Conservation (phyloP, 2,113 vertebrate species). For the Etheostoma spectabile region DNA sequence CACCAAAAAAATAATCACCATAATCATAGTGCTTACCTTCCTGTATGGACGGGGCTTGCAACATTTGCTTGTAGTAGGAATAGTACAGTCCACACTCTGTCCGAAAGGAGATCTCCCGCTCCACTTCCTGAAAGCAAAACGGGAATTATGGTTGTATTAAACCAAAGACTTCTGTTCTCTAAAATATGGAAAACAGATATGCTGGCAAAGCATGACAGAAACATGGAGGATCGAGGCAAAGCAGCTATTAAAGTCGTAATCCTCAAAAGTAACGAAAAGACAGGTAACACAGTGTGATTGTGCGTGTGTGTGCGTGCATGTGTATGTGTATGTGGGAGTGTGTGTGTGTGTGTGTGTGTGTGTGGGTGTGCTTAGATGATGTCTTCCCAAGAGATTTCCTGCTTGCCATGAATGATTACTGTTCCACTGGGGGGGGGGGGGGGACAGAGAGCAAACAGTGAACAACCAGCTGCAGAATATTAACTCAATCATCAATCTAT, state of each 20-base stretch:
- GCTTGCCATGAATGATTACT: constrained; percentile 47
- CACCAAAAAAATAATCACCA: not conserved
- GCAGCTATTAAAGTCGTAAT: constrained; percentile 44
- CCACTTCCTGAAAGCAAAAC: constrained; percentile 89
- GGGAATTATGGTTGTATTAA: constrained; percentile 5
- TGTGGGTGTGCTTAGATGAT: not conserved
- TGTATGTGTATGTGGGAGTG: constrained; percentile 25
- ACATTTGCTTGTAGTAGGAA: constrained; percentile 98
- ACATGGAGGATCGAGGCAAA: constrained; percentile 39
- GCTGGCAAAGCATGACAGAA: constrained; percentile 64
- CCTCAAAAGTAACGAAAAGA: constrained; percentile 49
- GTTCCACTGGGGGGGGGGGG: constrained; percentile 22
- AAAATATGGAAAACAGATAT: constrained; percentile 62
- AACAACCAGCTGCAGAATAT: constrained; percentile 51
- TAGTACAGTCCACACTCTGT: constrained; percentile 99
- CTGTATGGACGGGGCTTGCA: constrained; percentile 91
- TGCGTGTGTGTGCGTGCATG: no score
- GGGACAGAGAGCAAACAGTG: constrained; percentile 26
- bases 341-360: not conserved
- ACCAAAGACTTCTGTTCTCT: constrained; percentile 7
- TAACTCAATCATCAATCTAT: constrained; percentile 26
- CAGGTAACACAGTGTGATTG: constrained; percentile 31
- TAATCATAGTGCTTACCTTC: constrained; percentile 86
- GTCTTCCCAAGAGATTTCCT: constrained; percentile 33
- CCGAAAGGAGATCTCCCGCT: constrained; percentile 98